Evolutionary conservation across 2,113 vertebrate species (phyloP).

Genomic region (Romanogobio albipinnatus): DNA sequence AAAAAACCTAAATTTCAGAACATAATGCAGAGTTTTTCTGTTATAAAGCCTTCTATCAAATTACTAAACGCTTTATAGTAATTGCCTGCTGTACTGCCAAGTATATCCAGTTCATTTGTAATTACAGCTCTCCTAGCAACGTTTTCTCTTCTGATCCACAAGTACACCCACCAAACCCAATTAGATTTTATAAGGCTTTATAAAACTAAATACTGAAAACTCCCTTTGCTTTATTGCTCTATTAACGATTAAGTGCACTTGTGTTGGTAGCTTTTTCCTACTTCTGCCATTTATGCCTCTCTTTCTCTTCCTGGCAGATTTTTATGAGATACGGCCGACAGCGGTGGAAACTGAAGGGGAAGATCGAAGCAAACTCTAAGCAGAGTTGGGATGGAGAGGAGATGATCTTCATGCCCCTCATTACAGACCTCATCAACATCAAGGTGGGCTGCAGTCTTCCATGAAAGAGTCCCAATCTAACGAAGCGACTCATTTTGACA

Average conservation of each 20-base stretch:
- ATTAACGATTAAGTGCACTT: not conserved
- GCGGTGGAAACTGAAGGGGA: conserved; percentile 96
- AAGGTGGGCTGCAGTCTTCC: conserved; percentile 79
- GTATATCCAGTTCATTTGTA: conserved; percentile 33
- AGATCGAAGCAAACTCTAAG: conserved; percentile 93
- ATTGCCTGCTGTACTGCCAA: conserved; percentile 41
- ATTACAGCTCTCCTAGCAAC: conserved; percentile 53
- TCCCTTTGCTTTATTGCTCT: conserved; percentile 12
- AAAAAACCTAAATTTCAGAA: not conserved
- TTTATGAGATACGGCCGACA: conserved; percentile 97
- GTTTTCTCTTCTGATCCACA: conserved; percentile 39
- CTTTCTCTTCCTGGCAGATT: conserved; percentile 76
- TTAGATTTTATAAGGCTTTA: conserved; percentile 30
- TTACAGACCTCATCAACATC: conserved; percentile 93
- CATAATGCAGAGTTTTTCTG: not conserved
- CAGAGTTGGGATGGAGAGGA: conserved; percentile 98
- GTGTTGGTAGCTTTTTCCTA: not conserved
- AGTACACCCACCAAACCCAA: conserved; percentile 3
- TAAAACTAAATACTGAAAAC: conserved; percentile 19
- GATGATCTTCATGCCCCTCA: conserved; percentile 90
- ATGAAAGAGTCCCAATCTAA: not conserved
- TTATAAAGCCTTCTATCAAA: conserved; percentile 3
- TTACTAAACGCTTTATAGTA: conserved; percentile 24
- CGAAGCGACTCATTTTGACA: not conserved
- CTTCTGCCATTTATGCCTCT: conserved; percentile 9